Conservation (phyloP, 1,140 invertebrate genomes). For the Leptoteleia sp. region DNA sequence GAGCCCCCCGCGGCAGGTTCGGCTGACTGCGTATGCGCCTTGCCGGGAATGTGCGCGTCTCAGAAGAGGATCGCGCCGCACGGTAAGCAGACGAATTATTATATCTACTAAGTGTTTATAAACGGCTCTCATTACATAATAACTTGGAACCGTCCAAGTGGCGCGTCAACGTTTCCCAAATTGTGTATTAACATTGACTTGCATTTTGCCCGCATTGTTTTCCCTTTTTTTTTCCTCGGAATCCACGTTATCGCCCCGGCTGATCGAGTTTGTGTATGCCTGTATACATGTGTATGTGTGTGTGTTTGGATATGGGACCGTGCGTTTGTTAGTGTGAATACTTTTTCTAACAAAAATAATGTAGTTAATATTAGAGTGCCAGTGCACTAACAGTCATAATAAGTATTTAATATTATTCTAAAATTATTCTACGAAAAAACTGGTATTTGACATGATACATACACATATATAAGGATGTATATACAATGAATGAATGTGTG, state of each 20-base stretch:
- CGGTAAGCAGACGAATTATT: constrained; percentile 69
- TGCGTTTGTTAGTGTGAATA: too few relatives aligned
- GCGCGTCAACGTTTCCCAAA: constrained; percentile 11
- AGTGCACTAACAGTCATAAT: too few relatives aligned
- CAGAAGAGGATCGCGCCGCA: constrained; percentile 60
- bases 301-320: constrained; percentile 7
- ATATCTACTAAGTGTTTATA: constrained; percentile 20
- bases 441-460: too few relatives aligned
- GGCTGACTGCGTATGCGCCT: constrained; percentile 51
- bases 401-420: too few relatives aligned
- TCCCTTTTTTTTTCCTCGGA: constrained; percentile 1
- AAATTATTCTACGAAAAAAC: too few relatives aligned
- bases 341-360: too few relatives aligned
- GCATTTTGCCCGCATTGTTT: constrained; percentile 2
- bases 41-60: constrained; percentile 43
- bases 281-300: neutral
- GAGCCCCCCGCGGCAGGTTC: neutral
- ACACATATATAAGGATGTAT: too few relatives aligned
- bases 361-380: too few relatives aligned
- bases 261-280: neutral
- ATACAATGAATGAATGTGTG: too few relatives aligned
- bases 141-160: neutral
- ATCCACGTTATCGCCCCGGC: constrained; percentile 15
- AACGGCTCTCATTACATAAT: constrained; percentile 34
- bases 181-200: too few relatives aligned